Evolutionary conservation across 2,797 vertebrate species (phyloP).

Genomic region (Pangasius mekongensis): DNA sequence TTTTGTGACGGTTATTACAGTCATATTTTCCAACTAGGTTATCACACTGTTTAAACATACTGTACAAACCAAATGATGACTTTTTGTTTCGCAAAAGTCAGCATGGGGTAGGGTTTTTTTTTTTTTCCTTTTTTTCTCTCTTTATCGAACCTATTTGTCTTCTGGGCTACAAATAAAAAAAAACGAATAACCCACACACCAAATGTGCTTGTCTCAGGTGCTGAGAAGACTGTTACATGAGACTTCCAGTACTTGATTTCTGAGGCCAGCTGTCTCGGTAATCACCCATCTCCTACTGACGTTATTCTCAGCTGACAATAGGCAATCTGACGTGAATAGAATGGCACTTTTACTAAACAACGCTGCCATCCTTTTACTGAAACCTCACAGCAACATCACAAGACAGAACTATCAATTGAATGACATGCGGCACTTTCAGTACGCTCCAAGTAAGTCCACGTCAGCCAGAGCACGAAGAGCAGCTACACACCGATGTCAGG

Average conservation of each 20-base stretch:
- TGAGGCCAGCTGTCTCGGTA: not conserved
- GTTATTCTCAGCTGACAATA: slow-evolving; percentile 6
- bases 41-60: not conserved
- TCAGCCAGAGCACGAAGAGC: slow-evolving; percentile 7
- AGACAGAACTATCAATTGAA: not conserved
- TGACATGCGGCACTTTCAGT: not conserved
- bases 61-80: not conserved
- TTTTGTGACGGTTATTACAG: not conserved
- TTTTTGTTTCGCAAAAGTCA: not conserved
- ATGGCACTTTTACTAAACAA: not conserved
- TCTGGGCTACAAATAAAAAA: not conserved
- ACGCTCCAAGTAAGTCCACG: not conserved
- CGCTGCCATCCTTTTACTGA: not conserved
- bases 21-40: not conserved
- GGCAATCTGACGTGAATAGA: not conserved
- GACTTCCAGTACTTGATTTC: not conserved
- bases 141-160: not conserved
- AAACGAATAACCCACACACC: not conserved
- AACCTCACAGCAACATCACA: not conserved
- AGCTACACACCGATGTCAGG: not conserved
- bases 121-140: accelerated
- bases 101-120: not conserved
- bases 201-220: not conserved
- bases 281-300: not conserved
- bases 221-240: not conserved